Conservation (phyloP, 2,113 vertebrate genomes). For the Circaetus gallicus region DNA sequence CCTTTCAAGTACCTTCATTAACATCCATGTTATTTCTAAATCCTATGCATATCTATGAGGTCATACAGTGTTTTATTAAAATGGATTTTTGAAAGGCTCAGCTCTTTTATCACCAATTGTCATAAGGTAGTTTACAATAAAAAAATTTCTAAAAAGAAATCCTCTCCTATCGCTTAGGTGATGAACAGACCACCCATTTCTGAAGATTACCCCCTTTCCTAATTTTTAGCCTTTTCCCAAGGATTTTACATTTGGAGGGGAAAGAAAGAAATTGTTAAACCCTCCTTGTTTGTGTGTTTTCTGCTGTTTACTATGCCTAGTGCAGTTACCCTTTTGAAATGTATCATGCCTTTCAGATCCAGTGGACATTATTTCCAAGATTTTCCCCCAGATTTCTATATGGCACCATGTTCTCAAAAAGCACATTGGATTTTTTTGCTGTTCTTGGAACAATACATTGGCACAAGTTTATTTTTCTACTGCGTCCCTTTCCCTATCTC, state of each 20-base stretch:
- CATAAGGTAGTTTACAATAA: conserved; percentile 27
- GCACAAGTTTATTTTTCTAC: neutral
- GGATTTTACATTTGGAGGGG: neutral
- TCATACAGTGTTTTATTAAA: conserved; percentile 45
- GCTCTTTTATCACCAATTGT: conserved; percentile 47
- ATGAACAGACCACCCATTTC: neutral
- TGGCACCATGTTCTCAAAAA: neutral
- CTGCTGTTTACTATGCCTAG: neutral
- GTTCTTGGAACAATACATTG: neutral
- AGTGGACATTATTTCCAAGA: neutral
- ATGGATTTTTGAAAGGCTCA: conserved; percentile 42
- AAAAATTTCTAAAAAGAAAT: neutral
- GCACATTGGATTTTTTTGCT: neutral
- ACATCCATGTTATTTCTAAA: conserved; percentile 61
- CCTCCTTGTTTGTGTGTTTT: neutral
- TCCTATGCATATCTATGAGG: conserved; percentile 69
- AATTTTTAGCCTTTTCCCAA: neutral
- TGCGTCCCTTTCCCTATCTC: neutral
- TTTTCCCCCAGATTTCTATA: neutral
- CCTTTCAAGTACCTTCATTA: conserved; percentile 63
- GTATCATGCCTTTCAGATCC: neutral
- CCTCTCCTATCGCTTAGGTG: neutral
- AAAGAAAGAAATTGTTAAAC: neutral
- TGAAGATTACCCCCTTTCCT: neutral
- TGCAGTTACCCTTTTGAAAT: neutral